Evolutionary conservation across 2,888 invertebrate genomes (phyloP).

Genomic region (Pyrrhosoma nymphula): DNA sequence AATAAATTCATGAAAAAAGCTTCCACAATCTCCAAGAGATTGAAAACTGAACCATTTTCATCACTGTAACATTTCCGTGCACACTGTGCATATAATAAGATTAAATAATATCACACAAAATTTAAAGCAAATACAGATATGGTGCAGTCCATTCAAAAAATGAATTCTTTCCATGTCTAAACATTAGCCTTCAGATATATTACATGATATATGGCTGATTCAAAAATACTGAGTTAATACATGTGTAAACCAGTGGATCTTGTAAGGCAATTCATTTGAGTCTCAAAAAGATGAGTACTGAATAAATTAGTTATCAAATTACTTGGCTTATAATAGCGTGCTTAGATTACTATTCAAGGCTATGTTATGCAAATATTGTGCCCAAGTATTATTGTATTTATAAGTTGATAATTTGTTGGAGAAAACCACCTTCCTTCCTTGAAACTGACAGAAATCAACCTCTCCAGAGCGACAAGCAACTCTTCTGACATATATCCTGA

Average conservation of each 20-base stretch:
- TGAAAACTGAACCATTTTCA: conserved; percentile 17
- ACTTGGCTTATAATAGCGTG: neutral
- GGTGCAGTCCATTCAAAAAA: neutral
- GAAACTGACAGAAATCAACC: neutral
- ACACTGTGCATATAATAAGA: neutral
- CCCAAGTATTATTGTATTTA: conserved; percentile 40
- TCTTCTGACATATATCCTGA: neutral
- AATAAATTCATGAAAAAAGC: neutral
- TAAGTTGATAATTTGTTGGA: neutral
- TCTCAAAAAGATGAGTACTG: conserved; percentile 19
- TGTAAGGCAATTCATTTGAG: conserved; percentile 14
- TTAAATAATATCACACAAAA: conserved; percentile 21
- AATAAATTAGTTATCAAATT: conserved; percentile 49
- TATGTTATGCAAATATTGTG: conserved; percentile 36
- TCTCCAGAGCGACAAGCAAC: neutral
- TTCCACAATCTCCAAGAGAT: conserved; percentile 28
- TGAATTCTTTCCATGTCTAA: neutral
- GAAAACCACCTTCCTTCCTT: neutral
- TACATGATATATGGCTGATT: neutral
- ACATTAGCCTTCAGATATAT: neutral
- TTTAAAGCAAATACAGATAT: neutral
- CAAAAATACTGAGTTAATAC: neutral
- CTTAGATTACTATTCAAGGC: conserved; percentile 8
- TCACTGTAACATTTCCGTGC: neutral
- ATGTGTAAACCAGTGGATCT: neutral